Conservation (phyloP, 2,113 vertebrate genomes). For the Lagopus leucura region DNA sequence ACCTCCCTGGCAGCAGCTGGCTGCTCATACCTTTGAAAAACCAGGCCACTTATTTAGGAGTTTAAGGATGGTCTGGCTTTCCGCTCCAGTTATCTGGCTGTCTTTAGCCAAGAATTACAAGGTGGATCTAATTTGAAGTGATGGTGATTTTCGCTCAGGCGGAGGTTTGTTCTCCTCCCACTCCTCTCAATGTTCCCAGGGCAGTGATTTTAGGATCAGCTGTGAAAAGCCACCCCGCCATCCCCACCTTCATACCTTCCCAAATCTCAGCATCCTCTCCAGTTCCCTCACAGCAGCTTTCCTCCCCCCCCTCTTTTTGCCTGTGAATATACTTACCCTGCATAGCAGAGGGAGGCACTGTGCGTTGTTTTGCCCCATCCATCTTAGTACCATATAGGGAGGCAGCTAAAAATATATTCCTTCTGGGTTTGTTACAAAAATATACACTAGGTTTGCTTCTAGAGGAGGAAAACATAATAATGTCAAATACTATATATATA, state of each 20-base stretch:
- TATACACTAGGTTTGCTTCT: neutral
- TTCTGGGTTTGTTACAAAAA: neutral
- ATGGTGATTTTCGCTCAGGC: conserved; percentile 40
- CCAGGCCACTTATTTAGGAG: conserved; percentile 50
- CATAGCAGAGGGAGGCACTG: neutral
- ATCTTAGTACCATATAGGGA: conserved; percentile 38
- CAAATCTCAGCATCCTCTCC: neutral
- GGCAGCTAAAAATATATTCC: neutral
- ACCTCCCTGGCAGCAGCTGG: conserved; percentile 52
- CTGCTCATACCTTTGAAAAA: conserved; percentile 51
- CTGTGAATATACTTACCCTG: conserved; percentile 10
- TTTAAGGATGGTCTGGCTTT: conserved; percentile 11
- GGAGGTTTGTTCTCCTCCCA: conserved; percentile 23
- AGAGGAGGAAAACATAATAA: neutral
- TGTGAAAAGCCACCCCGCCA: neutral
- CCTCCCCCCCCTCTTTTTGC: no score
- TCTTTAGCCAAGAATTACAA: conserved; percentile 49
- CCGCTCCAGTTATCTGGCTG: conserved; percentile 54
- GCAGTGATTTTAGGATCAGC: neutral
- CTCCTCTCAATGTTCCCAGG: neutral
- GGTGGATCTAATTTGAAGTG: conserved; percentile 62
- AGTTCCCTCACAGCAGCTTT: neutral
- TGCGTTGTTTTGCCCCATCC: neutral
- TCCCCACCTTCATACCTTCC: neutral
- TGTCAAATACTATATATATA: neutral